A percentile compares a stretch with the other conserved stretches of the same genome.
Conservation (phyloP, 2,888 invertebrate genomes). For the Ligdia adustata region DNA sequence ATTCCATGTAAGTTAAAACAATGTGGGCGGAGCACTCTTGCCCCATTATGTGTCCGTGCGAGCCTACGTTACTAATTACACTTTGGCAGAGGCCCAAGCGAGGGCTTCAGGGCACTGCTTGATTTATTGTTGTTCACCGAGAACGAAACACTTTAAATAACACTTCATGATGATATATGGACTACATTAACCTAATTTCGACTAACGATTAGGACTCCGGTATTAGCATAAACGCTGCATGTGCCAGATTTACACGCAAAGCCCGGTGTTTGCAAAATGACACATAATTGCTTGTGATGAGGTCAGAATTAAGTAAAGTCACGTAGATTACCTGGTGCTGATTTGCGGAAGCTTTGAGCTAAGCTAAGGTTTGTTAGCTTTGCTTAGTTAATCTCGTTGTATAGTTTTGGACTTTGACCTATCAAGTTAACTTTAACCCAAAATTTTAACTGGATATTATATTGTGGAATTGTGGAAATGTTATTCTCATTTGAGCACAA, state of each 20-base stretch:
- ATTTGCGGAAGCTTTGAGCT: no score
- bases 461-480: no score
- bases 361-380: no score
- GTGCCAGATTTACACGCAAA: constrained; percentile 27
- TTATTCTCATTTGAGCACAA: no score
- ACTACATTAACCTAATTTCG: constrained; percentile 49
- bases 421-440: no score
- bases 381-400: no score
- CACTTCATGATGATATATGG: constrained; percentile 58
- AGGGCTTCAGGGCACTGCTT: constrained; percentile 58
- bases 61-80: constrained; percentile 73
- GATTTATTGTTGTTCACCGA: constrained; percentile 73
- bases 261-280: constrained; percentile 21
- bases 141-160: constrained; percentile 71
- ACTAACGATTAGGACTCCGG: constrained; percentile 35
- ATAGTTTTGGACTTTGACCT: no score
- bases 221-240: constrained; percentile 34
- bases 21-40: constrained; percentile 57
- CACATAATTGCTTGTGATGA: constrained; percentile 7
- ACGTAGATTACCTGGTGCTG: neutral
- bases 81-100: constrained; percentile 72
- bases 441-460: no score
- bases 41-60: constrained; percentile 65
- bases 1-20: constrained; percentile 67
- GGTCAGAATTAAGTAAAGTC: neutral